Evolutionary conservation across 2,888 invertebrate genomes (phyloP), one percentile per base, ranked within the genome.

Genomic region (Coenonympha arcania): DNA sequence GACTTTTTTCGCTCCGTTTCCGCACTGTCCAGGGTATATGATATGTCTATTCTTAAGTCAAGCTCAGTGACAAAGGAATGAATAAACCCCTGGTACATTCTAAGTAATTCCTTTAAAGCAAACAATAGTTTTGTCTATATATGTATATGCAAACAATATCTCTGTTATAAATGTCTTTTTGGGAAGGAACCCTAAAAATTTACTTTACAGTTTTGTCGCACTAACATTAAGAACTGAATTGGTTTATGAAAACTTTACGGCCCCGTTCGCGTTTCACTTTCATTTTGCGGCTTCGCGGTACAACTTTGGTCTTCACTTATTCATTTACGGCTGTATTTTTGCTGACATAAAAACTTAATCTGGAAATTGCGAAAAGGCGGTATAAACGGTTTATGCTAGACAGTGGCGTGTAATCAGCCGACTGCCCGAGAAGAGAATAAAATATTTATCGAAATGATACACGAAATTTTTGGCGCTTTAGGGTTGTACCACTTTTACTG

Each of bases 281-380:
- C 11, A 36, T 20, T 36, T 36, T 20, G 20, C 20, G 20, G 36
- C 36, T 11, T 36, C 36, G 19, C 11, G 19, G 11, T 36, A 11
- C 20, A 36, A 36, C 11, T 36, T 36, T 36, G 4, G 20, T 36
- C 11, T 36, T 36, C 3, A 36, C 36, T 20, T 36, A 36, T 20
- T 19, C 19, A 36, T 36, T 36, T 36, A 36, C 20, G 20, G 20
- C 36, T 20, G 6, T 11, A 36, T 36, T 36, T n/a, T 36, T 36
- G 36, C 36, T 20, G 36, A 36, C 36, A 36, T 36, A 36, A 36
- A 36, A 36, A 36, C 20, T 19, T 36, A 36, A 36, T 36, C 36
- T 36, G 36, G 6, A 36, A 13, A 36, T 36, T 36, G 36, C 20
- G 20, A 19, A 20, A 20, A 20, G 36, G 36, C 20, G 34, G 16